Percentiles rank a stretch among this genome's conserved stretches.
phyloP scores from a whole-genome alignment of 2,113 vertebrate species.

The Nothoprocta pentlandii region DNA sequence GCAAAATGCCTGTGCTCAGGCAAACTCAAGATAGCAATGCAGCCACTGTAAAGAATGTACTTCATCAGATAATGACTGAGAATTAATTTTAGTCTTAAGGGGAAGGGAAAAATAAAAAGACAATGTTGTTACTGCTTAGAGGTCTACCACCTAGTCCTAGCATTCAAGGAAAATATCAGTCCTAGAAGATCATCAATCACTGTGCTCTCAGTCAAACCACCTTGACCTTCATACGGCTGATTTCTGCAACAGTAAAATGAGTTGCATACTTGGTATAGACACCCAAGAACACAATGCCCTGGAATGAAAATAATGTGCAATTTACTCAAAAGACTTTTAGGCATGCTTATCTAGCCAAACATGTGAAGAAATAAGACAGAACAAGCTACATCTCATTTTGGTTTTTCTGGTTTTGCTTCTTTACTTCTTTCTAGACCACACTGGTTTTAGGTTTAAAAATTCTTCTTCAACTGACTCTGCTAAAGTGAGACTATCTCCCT shows the following conservation, averaged over 20 bases:
- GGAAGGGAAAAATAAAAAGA: background rate
- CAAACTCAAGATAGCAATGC: background rate
- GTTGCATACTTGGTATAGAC: background rate
- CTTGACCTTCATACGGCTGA: conserved; percentile 50
- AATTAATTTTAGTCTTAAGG: conserved; percentile 30
- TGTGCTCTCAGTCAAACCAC: conserved; percentile 19
- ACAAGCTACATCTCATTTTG: background rate
- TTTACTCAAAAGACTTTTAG: background rate
- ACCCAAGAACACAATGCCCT: background rate
- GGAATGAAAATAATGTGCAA: background rate
- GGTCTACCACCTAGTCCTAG: background rate
- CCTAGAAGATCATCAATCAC: conserved; percentile 35
- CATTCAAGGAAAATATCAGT: conserved; percentile 2
- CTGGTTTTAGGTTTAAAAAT: background rate
- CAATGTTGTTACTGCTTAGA: background rate
- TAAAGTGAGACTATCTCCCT: background rate
- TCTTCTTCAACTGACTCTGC: background rate
- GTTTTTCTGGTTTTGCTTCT: background rate
- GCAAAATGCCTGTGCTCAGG: background rate
- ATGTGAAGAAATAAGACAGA: background rate
- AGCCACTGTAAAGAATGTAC: background rate
- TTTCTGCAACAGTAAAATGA: conserved; percentile 17
- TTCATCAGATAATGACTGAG: conserved; percentile 5
- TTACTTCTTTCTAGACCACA: background rate
- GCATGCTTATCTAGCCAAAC: background rate